phyloP scores from a whole-genome alignment of 2,797 vertebrate genomes.

The Arnoldichthys spilopterus region DNA sequence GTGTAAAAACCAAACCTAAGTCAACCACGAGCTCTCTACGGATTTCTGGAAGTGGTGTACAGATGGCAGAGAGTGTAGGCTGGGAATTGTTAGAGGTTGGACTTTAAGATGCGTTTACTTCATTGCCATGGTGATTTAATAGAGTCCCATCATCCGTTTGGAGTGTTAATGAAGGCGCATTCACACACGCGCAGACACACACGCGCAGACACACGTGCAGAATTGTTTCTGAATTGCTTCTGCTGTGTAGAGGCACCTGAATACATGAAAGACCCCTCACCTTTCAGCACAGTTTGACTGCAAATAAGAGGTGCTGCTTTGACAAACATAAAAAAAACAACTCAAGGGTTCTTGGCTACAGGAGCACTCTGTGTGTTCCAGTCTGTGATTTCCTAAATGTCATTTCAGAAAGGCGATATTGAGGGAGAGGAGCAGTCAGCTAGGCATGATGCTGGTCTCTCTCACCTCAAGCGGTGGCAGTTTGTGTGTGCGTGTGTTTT shows the following conservation, averaged over 20 bases:
- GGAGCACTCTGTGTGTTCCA: neutral
- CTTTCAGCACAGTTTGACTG: neutral
- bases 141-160: conserved; percentile 49
- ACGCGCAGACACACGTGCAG: neutral
- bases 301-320: neutral
- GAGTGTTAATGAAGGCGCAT: conserved; percentile 62
- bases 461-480: conserved; percentile 19
- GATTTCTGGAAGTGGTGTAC: neutral
- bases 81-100: neutral
- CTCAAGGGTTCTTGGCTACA: conserved; percentile 17
- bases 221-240: neutral
- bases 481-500: neutral
- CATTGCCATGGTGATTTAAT: conserved; percentile 60
- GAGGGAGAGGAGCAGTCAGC: conserved; percentile 10
- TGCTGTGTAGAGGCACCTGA: neutral
- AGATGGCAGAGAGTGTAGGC: neutral
- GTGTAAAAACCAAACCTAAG: neutral
- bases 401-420: conserved; percentile 29
- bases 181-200: conserved; percentile 5
- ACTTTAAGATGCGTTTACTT: conserved; percentile 45
- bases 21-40: neutral
- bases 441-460: conserved; percentile 3
- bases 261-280: neutral
- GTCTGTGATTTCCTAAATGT: conserved; percentile 11
- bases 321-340: neutral